These are phyloP conservation scores for Lycaon pictus DNA, from an alignment of 2,113 vertebrate genomes.

Conservation along the genomic window DNA sequence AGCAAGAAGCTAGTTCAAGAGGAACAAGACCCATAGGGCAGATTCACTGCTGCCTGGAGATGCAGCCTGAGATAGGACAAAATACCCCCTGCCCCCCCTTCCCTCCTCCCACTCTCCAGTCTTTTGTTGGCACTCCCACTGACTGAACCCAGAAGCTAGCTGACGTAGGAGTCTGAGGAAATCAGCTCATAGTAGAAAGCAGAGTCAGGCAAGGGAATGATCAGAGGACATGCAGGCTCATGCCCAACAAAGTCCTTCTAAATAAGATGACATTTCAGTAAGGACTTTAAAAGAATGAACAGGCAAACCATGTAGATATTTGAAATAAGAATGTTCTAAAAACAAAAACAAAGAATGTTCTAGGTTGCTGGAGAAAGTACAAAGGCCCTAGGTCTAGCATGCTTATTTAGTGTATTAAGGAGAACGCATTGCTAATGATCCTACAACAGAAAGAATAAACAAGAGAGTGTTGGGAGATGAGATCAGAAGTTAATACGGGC, in stretches of 20 bases:
- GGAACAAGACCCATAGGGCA: neutral
- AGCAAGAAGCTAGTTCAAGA: neutral
- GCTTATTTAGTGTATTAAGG: neutral
- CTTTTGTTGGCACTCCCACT: neutral
- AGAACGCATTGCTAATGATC: neutral
- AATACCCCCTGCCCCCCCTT: neutral
- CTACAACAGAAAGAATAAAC: neutral
- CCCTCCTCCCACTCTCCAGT: neutral
- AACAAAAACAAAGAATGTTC: neutral
- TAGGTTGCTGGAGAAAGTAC: neutral
- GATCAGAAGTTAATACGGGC: neutral
- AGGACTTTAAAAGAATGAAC: neutral
- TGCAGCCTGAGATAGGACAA: neutral
- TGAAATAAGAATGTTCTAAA: neutral
- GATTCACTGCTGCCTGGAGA: neutral
- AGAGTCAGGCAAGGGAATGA: neutral
- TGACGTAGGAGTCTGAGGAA: neutral
- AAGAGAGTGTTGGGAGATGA: neutral
- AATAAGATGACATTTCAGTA: neutral
- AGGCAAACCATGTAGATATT: neutral
- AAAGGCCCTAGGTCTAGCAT: neutral
- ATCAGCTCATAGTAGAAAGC: neutral
- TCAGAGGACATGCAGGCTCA: neutral
- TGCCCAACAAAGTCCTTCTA: neutral
- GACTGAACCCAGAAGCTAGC: neutral